Evolutionary conservation across 2,113 vertebrate genomes (phyloP).

Genomic region (Epinephelus lanceolatus): DNA sequence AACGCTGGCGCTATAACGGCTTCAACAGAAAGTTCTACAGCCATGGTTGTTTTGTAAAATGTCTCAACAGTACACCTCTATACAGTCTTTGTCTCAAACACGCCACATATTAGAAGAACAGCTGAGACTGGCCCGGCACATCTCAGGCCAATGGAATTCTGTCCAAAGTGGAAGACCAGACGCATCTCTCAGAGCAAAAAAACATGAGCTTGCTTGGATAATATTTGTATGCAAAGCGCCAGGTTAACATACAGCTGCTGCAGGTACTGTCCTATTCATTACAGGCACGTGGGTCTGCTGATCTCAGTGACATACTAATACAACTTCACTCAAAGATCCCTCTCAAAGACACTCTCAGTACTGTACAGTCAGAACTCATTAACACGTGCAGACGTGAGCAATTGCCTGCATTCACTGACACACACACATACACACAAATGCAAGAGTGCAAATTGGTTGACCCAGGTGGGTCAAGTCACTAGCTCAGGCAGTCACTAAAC

Average conservation of each 20-base stretch:
- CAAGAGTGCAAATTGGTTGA: constrained; percentile 20
- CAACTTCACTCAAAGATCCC: constrained; percentile 19
- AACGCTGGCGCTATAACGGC: no score
- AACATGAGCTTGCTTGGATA: not conserved
- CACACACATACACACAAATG: not conserved
- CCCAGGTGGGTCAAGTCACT: constrained; percentile 62
- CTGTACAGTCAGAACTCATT: not conserved
- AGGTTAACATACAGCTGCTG: constrained; percentile 4
- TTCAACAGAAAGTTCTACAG: no score
- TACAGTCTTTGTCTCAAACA: no score
- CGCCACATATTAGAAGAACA: no score
- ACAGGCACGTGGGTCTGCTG: constrained; percentile 43
- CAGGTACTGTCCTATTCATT: constrained; percentile 1
- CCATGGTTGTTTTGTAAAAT: no score
- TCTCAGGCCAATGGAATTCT: no score
- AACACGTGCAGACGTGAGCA: constrained; percentile 20
- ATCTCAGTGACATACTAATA: constrained; percentile 57
- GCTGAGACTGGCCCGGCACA: no score
- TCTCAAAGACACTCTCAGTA: constrained; percentile 4
- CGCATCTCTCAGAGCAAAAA: no score
- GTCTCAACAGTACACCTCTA: no score
- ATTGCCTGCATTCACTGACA: constrained; percentile 5
- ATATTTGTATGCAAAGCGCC: constrained; percentile 6
- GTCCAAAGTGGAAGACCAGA: no score
- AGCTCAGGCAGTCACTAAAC: constrained; percentile 59